Evolutionary conservation across 2,888 invertebrate species (phyloP).

Genomic region (Nomada fucata): DNA sequence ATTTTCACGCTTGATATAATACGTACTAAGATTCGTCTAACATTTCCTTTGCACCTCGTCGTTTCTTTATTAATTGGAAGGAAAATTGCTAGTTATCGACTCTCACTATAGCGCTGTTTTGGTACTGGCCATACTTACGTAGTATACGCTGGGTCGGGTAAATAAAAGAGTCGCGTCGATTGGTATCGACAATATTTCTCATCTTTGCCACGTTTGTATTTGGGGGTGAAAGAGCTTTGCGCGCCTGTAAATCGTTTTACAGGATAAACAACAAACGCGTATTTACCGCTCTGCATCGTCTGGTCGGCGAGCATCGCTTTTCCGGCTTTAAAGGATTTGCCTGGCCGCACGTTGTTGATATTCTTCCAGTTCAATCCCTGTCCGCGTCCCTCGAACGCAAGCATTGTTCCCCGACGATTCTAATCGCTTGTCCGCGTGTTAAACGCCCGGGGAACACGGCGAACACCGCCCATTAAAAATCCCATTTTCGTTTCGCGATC

Average conservation of each 20-base stretch:
- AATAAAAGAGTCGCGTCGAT: background rate
- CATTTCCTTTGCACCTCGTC: too few species aligned
- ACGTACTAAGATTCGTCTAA: too few species aligned
- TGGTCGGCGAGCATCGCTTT: background rate
- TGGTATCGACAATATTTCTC: background rate
- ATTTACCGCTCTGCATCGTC: conserved; percentile 28
- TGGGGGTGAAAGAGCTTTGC: conserved; percentile 34
- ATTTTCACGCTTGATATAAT: background rate
- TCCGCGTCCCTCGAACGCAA: background rate
- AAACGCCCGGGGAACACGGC: background rate
- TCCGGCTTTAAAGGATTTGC: conserved; percentile 6
- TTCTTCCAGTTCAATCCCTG: background rate
- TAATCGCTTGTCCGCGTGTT: background rate
- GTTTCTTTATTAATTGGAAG: too few species aligned
- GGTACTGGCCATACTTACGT: too few species aligned
- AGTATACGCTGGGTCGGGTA: background rate
- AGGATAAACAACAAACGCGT: conserved; percentile 8
- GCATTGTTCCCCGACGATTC: background rate
- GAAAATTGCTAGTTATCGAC: background rate
- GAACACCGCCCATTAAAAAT: background rate
- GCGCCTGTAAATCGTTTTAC: conserved; percentile 44
- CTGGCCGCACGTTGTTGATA: background rate
- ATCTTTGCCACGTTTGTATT: background rate
- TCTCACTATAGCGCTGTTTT: background rate
- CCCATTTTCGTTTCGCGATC: conserved; percentile 6